phyloP scores from a whole-genome alignment of 1,140 invertebrate genomes.

The Drosophila sproati region DNA sequence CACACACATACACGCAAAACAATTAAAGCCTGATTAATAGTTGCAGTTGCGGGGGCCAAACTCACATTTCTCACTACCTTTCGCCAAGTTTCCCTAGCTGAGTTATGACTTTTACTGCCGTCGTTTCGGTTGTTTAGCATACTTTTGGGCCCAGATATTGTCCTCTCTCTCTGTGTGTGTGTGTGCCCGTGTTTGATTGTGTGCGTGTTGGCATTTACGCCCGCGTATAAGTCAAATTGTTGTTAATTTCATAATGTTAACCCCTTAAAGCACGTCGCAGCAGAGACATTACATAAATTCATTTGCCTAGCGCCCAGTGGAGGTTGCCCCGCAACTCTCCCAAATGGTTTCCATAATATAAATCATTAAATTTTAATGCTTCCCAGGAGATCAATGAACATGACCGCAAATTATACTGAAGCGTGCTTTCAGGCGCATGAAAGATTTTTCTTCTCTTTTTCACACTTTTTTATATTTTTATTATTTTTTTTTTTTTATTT shows the following conservation, averaged over 20 bases:
- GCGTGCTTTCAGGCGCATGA: slow-evolving; percentile 78
- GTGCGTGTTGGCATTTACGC: slow-evolving; percentile 25
- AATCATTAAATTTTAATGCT: slow-evolving; percentile 84
- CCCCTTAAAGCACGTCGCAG: slow-evolving; percentile 65
- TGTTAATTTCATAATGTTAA: slow-evolving; percentile 78
- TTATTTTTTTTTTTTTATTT: slow-evolving; percentile 26
- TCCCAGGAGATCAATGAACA: slow-evolving; percentile 83
- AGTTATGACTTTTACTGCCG: slow-evolving; percentile 79
- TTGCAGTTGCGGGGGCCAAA: slow-evolving; percentile 57
- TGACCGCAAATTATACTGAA: slow-evolving; percentile 83
- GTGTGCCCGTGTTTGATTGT: slow-evolving; percentile 4
- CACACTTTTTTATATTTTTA: slow-evolving; percentile 13
- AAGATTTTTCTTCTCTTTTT: slow-evolving; percentile 62
- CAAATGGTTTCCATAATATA: slow-evolving; percentile 59
- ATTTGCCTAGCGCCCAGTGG: slow-evolving; percentile 38
- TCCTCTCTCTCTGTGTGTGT: slow-evolving; percentile 16
- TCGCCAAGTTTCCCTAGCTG: slow-evolving; percentile 68
- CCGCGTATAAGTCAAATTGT: slow-evolving; percentile 78
- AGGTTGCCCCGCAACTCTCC: slow-evolving; percentile 9
- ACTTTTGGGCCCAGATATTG: slow-evolving; percentile 72
- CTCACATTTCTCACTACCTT: slow-evolving; percentile 71
- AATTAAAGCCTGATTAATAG: slow-evolving; percentile 83
- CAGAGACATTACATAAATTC: slow-evolving; percentile 75
- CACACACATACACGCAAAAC: slow-evolving; percentile 68
- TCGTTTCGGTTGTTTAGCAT: slow-evolving; percentile 71